Evolutionary conservation across 2,797 vertebrate species (phyloP).

Genomic region (Melanotaenia boesemani): DNA sequence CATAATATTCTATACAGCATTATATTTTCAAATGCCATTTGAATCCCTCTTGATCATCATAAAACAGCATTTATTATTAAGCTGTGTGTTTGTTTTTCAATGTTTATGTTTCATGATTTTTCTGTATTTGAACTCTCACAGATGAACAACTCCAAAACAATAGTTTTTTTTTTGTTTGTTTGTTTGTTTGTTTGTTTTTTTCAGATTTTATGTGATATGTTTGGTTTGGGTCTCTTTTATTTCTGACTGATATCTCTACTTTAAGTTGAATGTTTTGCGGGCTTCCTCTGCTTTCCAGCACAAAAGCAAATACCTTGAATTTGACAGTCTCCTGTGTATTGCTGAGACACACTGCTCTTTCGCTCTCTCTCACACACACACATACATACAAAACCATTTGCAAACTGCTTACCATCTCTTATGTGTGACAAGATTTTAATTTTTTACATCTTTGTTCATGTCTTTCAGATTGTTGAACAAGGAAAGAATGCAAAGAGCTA

Average conservation of each 20-base stretch:
- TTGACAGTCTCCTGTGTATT: constrained; percentile 23
- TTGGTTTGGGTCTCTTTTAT: too few species aligned
- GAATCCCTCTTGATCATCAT: background rate
- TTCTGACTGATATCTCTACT: too few species aligned
- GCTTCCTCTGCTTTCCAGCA: constrained; percentile 17
- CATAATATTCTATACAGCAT: background rate
- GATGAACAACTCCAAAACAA: background rate
- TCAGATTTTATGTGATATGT: too few species aligned
- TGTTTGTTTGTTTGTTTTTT: too few species aligned
- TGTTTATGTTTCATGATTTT: background rate
- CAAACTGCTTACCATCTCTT: constrained; percentile 7
- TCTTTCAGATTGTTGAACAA: constrained; percentile 92
- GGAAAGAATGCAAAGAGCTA: constrained; percentile 98
- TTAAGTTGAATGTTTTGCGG: background rate
- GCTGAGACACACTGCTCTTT: constrained; percentile 40
- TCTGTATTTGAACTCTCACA: background rate
- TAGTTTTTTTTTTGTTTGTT: background rate
- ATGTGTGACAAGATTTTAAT: constrained; percentile 37
- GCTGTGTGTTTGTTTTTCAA: background rate
- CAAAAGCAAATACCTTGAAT: constrained; percentile 57
- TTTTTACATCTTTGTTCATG: constrained; percentile 47
- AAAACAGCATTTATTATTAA: background rate
- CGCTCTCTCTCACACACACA: constrained; percentile 10
- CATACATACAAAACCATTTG: background rate
- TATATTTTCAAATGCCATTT: background rate